Base-by-base conservation (phyloP, 2,888 invertebrate genomes). In the Hirtodrosophila duncani region DNA sequence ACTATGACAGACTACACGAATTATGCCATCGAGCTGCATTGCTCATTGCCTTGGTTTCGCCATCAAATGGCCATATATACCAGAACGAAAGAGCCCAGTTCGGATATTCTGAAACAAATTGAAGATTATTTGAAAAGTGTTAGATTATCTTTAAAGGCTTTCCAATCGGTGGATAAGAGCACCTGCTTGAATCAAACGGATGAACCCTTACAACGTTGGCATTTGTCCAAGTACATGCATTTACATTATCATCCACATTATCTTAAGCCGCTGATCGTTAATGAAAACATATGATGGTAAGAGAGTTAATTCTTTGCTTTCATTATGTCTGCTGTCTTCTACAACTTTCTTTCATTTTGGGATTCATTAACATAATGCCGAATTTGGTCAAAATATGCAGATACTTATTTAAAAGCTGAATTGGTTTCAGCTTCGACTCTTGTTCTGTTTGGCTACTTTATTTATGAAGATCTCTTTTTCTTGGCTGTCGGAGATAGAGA, bases 331-430 rank as follows among this genome's bases (percentile, higher is more conserved):
- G 21, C 36, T 36, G 33, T 27, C 10, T 24, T 30, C 7, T 13
- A 3, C 37, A 67, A 71, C 71, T 71, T 75, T 71, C 71, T 74
- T 70, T 58, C 9, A 8, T 27, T 34, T 24, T 42, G 18, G 8
- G 57, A 49, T 9, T 24, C 20, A 75, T 71, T 75, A 57, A 56
- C 77, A 75, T 75, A n/a, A 59, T 21, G 50, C 57, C 56, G 50
- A 58, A 58, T 24, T 50, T 44, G 58, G 58, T 46, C 49, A 24
- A 48, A 46, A 51, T 52, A 67, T 75, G 77, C 65, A n/a, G n/a
- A n/a, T n/a, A n/a, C n/a, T n/a, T n/a, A n/a, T n/a, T n/a, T n/a
- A n/a, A n/a, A n/a, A n/a, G n/a, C n/a, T n/a, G n/a, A n/a, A n/a
- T n/a, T n/a, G n/a, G n/a, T n/a, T n/a, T n/a, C n/a, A n/a, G n/a